Conservation (phyloP, 1,140 invertebrate genomes). For the Pinna nobilis region DNA sequence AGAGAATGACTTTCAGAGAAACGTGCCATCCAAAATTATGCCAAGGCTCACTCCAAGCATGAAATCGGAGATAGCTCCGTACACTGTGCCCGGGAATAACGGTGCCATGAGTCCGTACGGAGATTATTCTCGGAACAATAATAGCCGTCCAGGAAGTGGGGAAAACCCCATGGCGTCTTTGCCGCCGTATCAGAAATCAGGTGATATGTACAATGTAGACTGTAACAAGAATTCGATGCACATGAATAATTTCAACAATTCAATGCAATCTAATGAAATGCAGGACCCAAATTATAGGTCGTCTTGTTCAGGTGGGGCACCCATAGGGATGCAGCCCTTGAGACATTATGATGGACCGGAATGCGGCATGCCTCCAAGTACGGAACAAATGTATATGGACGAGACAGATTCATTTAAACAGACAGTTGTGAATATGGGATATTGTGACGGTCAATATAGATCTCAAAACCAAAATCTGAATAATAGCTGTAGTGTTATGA, state of each 20-base stretch:
- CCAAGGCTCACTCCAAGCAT: constrained; percentile 58
- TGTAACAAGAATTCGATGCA: constrained; percentile 65
- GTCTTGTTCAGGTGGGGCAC: constrained; percentile 41
- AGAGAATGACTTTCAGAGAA: constrained; percentile 57
- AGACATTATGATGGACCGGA: constrained; percentile 45
- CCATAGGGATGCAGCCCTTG: constrained; percentile 44
- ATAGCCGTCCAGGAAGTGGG: constrained; percentile 42
- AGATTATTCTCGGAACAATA: constrained; percentile 46
- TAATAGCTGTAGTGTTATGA: constrained; percentile 50
- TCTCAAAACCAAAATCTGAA: constrained; percentile 49
- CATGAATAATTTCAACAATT: constrained; percentile 55
- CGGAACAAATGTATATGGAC: constrained; percentile 49
- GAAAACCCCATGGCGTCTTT: constrained; percentile 42
- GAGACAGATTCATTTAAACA: constrained; percentile 37
- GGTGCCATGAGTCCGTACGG: constrained; percentile 45
- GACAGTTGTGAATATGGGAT: constrained; percentile 36
- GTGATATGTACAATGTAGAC: constrained; percentile 58
- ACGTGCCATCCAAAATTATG: constrained; percentile 63
- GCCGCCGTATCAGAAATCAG: constrained; percentile 54
- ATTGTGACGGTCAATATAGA: constrained; percentile 41
- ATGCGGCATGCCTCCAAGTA: constrained; percentile 46
- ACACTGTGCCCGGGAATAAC: constrained; percentile 64
- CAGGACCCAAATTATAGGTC: constrained; percentile 27
- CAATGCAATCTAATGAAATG: constrained; percentile 52
- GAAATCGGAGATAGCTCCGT: constrained; percentile 67